Evolutionary conservation across 2,113 vertebrate genomes (phyloP), one percentile per base, ranked within the genome.

Genomic region (pig (Sus scrofa)): DNA sequence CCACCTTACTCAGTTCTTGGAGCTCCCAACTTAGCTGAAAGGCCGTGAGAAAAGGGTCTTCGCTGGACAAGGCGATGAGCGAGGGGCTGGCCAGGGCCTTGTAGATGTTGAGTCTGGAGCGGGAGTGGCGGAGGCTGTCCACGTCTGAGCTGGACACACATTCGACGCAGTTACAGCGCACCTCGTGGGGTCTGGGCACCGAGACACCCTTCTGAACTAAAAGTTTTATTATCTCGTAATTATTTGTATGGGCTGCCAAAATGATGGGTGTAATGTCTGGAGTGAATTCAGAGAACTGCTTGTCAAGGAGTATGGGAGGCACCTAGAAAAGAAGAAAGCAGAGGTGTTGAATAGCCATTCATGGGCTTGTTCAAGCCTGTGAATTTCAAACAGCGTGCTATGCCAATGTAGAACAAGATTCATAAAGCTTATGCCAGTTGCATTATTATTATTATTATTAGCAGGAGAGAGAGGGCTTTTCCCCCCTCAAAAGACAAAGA

Each of bases 201-300:
- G 99, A 99, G n/a, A 99, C 99, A 0, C 99, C 99, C 83, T 99
- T 99, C 98, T 99, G 99, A 52, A 99, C 98, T 10, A 99, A 98
- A 83, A 99, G 99, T 97, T 99, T 99, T 97, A 99, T 99, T 85
- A 99, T 99, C 98, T 99, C 99, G 0, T 99, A 99, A 98, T 99
- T 99, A 98, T 99, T 99, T 54, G 99, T 99, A 98, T 99, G 99
- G 39, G 99, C 99, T 32, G 99, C 99, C 93, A 99, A 98, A 98
- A 99, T 99, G 98, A 99, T 99, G 5, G 99, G 99, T 1, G 99
- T 99, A 81, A 99, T 99, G 98, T 99, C 99, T 0, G 99, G 99
- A 0, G 99, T 99, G 97, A 99, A 99, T 98, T 99, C 99, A 0
- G 99, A 99, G 98, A 99, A 99, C 97, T 99, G 99, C 91, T 99